A percentile compares a stretch with the other conserved stretches of the same genome.
These are phyloP conservation scores for Vombatus ursinus DNA, from an alignment of 2,113 vertebrate genomes.

Conservation along the genomic window DNA sequence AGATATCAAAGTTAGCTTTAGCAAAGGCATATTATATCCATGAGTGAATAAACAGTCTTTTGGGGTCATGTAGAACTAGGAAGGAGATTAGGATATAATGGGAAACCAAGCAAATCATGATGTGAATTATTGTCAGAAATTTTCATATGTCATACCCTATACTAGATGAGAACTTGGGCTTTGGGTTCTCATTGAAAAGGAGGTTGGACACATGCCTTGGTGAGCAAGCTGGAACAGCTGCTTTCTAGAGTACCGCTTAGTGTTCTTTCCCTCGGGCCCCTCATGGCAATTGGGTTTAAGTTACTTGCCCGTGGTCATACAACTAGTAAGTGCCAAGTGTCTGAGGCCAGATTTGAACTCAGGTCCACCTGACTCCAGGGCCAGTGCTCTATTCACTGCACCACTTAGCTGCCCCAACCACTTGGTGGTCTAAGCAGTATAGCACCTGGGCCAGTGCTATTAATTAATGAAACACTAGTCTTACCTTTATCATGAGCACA, in stretches of 20 bases:
- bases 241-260: background rate
- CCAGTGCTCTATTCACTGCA: too few species aligned
- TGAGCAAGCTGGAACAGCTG: too few species aligned
- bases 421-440: background rate
- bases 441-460: background rate
- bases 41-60: background rate
- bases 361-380: too few species aligned
- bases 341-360: too few species aligned
- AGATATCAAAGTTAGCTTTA: background rate
- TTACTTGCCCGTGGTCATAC: too few species aligned
- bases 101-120: background rate
- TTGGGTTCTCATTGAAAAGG: background rate
- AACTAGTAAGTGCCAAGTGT: too few species aligned
- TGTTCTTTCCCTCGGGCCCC: too few species aligned
- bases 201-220: background rate
- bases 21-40: background rate
- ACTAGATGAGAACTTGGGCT: background rate
- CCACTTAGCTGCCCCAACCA: too few species aligned
- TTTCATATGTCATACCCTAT: background rate
- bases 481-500: background rate
- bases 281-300: too few species aligned
- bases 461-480: background rate
- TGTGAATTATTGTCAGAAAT: background rate
- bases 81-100: background rate
- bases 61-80: background rate